Base-by-base conservation (phyloP, 2,113 vertebrate genomes). In the Columba livia region DNA sequence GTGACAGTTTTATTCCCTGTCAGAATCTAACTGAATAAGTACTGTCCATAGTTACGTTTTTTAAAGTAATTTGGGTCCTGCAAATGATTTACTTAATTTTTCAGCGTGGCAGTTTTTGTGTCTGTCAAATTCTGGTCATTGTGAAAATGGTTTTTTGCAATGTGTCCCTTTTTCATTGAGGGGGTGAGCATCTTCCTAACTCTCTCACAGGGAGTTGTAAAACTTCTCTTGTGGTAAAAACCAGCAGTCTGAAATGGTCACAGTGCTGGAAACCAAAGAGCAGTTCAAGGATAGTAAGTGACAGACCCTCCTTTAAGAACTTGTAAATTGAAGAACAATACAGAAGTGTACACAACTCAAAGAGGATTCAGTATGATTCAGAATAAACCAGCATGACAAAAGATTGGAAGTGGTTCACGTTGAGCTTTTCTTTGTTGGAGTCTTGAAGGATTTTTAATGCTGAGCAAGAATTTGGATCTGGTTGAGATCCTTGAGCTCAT, bases 381-480 rank as follows among this genome's bases (percentile, higher is more conserved):
- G 42, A 31, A 8, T n/a, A 53, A 80, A 57, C 26, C 29, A 47
- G n/a, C 26, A 29, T 3, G 13, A 54, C n/a, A 25, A 36, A 57
- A 67, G 47, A 31, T 38, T 23, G 23, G 19, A 60, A 56, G 20
- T 16, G 65, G 19, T 10, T 81, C 42, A 5, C 0, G 0, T 9
- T 81, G 57, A 88, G 12, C 23, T 19, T 73, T 75, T 73, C 21
- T 57, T 79, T 65, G 25, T n/a, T 57, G 31, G 31, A 72, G 19
- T 34, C 31, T 50, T 62, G 58, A 67, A 85, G 40, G 26, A 47
- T 0, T 86, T 0, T 86, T 72, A 58, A 8, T 5, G 13, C 25
- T 21, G 57, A 73, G 71, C 25, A 28, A 57, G 15, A 36, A 9
- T 91, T 83, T 83, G 71, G 24, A 31, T 82, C 34, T 62, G 38